Evolutionary conservation across 2,888 invertebrate genomes (phyloP).

Genomic region (Chrysolina haemoptera): DNA sequence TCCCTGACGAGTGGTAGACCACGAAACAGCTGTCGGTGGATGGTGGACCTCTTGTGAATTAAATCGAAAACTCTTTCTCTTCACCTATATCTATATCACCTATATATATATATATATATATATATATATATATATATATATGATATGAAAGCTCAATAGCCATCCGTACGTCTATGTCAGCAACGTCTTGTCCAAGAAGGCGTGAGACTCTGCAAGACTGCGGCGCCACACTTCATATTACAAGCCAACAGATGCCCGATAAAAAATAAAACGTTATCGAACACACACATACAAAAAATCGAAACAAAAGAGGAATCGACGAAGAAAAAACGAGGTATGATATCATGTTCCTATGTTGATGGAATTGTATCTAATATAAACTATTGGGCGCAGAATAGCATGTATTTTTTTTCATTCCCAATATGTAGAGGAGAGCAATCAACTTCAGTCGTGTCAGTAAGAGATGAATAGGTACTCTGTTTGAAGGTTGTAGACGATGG

Average conservation of each 20-base stretch:
- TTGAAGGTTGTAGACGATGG: too few species aligned
- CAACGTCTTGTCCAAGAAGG: constrained; percentile 14
- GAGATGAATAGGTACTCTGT: too few species aligned
- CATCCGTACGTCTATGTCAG: constrained; percentile 1
- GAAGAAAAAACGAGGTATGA: constrained; percentile 12
- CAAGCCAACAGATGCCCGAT: constrained; percentile 22
- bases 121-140: too few species aligned
- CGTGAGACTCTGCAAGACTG: constrained; percentile 6
- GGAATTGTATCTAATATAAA: not conserved
- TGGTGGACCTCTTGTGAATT: too few species aligned
- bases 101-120: too few species aligned
- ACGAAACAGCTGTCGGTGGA: too few species aligned
- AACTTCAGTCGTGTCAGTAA: not conserved
- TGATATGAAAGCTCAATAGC: not conserved
- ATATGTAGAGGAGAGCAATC: not conserved
- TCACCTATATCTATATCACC: too few species aligned
- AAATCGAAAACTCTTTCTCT: too few species aligned
- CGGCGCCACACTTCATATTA: constrained; percentile 21
- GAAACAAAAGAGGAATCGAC: not conserved
- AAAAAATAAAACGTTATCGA: constrained; percentile 22
- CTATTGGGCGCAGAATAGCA: not conserved
- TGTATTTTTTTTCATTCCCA: not conserved
- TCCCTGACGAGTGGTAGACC: too few species aligned
- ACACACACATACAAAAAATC: constrained; percentile 21
- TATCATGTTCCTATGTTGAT: constrained; percentile 18